Conservation (phyloP, 2,888 invertebrate species). For the Cacoxenus indagator region DNA sequence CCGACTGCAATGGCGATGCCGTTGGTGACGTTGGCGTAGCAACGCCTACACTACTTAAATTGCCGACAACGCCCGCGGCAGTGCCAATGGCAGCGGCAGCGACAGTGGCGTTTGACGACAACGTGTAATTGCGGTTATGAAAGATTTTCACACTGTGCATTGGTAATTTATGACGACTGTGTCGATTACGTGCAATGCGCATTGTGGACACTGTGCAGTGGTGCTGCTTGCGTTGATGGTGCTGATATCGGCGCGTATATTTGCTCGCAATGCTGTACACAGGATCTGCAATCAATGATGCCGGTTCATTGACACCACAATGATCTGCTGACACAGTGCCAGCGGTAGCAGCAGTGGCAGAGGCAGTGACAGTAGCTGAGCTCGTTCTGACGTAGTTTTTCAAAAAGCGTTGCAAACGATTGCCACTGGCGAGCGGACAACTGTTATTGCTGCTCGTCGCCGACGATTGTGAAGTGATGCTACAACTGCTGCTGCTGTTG, state of each 20-base stretch:
- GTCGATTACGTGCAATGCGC: constrained; percentile 60
- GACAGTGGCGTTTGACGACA: constrained; percentile 14
- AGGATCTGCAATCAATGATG: constrained; percentile 49
- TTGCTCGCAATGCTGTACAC: constrained; percentile 67
- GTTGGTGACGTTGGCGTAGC: constrained; percentile 28
- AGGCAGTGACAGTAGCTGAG: not conserved
- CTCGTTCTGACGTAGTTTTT: not conserved
- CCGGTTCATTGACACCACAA: constrained; percentile 48
- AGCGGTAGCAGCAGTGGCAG: not conserved
- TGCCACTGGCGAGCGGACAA: not conserved
- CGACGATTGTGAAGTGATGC: constrained; percentile 11
- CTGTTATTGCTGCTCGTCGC: constrained; percentile 7
- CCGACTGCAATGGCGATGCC: constrained; percentile 21
- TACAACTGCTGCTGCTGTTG: constrained; percentile 5
- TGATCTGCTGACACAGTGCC: not conserved
- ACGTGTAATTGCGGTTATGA: constrained; percentile 64
- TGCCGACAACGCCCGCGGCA: no score
- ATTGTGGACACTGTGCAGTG: constrained; percentile 52
- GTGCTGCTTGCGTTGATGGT: constrained; percentile 53
- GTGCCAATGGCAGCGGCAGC: constrained; percentile 1
- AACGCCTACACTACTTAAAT: constrained; percentile 35
- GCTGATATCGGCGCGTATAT: constrained; percentile 62
- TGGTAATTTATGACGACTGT: constrained; percentile 66
- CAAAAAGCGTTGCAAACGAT: not conserved
- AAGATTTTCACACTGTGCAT: constrained; percentile 69